phyloP scores from a whole-genome alignment of 2,113 vertebrate genomes.

The Pardalotus punctatus region DNA sequence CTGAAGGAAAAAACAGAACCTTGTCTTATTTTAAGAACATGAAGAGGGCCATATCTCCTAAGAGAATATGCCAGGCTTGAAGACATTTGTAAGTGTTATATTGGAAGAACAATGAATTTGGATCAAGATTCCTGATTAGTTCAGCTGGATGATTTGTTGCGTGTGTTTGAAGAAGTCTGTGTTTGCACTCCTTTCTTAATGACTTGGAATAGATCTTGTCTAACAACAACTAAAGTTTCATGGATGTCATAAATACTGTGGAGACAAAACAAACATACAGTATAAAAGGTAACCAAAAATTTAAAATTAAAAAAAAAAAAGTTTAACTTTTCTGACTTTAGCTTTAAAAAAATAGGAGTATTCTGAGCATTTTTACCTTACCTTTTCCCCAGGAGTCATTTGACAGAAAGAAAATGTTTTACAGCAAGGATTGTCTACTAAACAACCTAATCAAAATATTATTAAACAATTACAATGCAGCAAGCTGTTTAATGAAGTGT shows the following conservation, averaged over 20 bases:
- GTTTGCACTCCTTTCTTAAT: background rate
- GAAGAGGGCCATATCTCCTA: background rate
- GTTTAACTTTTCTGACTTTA: background rate
- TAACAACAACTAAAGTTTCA: background rate
- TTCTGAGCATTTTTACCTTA: constrained; percentile 11
- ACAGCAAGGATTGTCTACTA: constrained; percentile 72
- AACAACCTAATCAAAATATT: constrained; percentile 89
- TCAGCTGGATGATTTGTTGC: background rate
- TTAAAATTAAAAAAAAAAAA: background rate
- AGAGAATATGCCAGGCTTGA: background rate
- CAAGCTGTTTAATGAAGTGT: constrained; percentile 87
- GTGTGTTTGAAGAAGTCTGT: background rate
- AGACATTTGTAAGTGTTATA: background rate
- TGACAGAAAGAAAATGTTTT: constrained; percentile 70
- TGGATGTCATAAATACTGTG: background rate
- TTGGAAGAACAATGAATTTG: background rate
- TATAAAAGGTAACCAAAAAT: background rate
- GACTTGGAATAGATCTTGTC: background rate
- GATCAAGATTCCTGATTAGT: background rate
- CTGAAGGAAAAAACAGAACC: background rate
- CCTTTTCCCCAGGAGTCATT: constrained; percentile 56
- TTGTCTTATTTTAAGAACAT: background rate
- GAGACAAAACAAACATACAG: background rate
- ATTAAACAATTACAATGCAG: constrained; percentile 85
- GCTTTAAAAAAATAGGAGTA: background rate